Evolutionary conservation across 92 coral and sea anemone genomes (phyloP).

Genomic region (Epizoanthus rinbou): DNA sequence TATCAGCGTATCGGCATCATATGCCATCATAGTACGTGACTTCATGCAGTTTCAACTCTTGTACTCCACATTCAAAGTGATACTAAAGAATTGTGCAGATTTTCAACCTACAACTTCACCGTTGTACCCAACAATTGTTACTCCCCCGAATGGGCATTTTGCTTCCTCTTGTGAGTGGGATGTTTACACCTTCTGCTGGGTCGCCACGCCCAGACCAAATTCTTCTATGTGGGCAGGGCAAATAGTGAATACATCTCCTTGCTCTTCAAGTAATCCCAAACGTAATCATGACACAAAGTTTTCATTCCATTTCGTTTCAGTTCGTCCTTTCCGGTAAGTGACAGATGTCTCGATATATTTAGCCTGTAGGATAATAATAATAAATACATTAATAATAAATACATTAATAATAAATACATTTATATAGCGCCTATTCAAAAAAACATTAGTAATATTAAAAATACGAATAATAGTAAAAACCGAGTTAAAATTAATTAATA

Average conservation of each 20-base stretch:
- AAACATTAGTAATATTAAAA: no score
- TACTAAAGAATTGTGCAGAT: conserved; percentile 6
- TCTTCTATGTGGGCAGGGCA: conserved; percentile 44
- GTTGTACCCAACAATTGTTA: no score
- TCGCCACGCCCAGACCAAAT: conserved; percentile 54
- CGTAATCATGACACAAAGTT: no score
- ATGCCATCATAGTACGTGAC: not conserved
- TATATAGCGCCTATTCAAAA: no score
- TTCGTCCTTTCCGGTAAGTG: no score
- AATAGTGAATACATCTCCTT: conserved; percentile 43
- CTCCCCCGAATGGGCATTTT: conserved; percentile 41
- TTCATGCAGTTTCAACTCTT: not conserved
- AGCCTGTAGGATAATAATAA: no score
- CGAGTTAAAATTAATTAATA: no score
- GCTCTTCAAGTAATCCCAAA: conserved; percentile 31
- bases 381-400: no score
- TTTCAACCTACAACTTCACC: no score
- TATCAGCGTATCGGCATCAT: conserved; percentile 10
- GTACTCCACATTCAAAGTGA: not conserved
- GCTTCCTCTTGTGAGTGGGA: conserved; percentile 42
- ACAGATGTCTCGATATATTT: conserved; percentile 10
- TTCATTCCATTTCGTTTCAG: no score
- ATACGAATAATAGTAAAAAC: no score
- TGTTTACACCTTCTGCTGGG: conserved; percentile 54
- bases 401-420: no score